These are phyloP conservation scores for Acrocephalus arundinaceus DNA, from an alignment of 2,113 vertebrate species.

Conservation along the genomic window DNA sequence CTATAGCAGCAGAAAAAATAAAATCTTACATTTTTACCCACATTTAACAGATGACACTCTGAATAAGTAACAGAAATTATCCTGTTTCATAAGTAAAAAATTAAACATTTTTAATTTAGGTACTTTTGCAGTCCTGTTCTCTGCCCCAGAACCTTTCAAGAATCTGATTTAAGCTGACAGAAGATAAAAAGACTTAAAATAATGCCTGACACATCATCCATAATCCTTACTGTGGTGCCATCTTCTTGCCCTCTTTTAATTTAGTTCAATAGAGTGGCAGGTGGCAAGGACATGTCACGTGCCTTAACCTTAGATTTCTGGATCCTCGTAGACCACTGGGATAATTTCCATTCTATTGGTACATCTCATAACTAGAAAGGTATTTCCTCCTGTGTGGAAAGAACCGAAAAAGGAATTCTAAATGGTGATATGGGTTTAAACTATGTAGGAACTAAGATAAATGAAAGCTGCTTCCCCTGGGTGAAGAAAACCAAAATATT, in stretches of 20 bases:
- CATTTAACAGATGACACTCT: background rate
- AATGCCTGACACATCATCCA: background rate
- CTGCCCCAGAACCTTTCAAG: background rate
- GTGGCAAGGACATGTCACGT: background rate
- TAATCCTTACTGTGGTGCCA: background rate
- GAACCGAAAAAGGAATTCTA: background rate
- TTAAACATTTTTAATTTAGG: background rate
- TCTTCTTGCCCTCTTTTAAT: background rate
- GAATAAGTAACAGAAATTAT: background rate
- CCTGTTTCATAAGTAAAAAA: background rate
- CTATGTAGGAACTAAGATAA: slow-evolving; percentile 30
- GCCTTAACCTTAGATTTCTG: background rate
- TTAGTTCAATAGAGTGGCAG: background rate
- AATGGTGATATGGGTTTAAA: background rate
- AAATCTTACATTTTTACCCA: background rate
- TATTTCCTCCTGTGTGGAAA: background rate
- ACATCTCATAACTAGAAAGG: background rate
- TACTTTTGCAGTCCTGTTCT: background rate
- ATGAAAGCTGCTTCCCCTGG: background rate
- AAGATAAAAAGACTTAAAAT: slow-evolving; percentile 32
- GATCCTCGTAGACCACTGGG: background rate
- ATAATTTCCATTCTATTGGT: background rate
- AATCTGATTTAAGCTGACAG: background rate
- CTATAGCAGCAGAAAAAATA: background rate
- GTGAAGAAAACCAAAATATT: slow-evolving; percentile 26